Evolutionary conservation across 2,113 vertebrate species (phyloP).

Genomic region (Caracal caracal): DNA sequence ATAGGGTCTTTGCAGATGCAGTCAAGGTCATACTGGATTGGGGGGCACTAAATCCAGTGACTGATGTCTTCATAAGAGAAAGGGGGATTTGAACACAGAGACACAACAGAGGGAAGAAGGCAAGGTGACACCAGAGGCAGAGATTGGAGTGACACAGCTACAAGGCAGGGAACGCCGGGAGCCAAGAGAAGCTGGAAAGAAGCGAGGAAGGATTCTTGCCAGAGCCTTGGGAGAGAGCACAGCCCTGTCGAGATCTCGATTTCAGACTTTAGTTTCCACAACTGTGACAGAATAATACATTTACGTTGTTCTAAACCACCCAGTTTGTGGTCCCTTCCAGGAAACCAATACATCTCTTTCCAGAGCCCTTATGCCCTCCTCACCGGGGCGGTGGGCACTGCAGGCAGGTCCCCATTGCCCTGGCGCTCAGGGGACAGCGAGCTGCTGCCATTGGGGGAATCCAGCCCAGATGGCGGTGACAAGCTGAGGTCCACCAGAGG

Average conservation of each 20-base stretch:
- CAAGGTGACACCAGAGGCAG: background rate
- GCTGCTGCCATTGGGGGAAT: constrained; percentile 87
- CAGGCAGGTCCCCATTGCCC: constrained; percentile 87
- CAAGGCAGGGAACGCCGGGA: background rate
- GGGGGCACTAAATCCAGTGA: background rate
- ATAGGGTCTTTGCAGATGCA: background rate
- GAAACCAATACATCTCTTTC: background rate
- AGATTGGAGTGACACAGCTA: background rate
- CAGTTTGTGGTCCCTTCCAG: background rate
- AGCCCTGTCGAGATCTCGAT: background rate
- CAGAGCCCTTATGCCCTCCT: constrained; percentile 70
- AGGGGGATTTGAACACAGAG: background rate
- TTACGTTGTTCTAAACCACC: background rate
- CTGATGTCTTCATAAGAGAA: background rate
- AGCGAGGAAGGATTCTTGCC: background rate
- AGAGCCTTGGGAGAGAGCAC: background rate
- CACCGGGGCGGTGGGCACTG: constrained; percentile 87
- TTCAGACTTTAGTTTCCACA: background rate
- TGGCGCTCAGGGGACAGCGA: constrained; percentile 92
- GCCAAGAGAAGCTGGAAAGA: background rate
- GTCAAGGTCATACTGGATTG: background rate
- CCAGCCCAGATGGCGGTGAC: constrained; percentile 87
- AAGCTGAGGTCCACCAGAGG: constrained; percentile 95
- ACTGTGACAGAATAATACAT: background rate
- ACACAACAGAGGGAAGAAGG: background rate